Evolutionary conservation across 2,113 vertebrate genomes (phyloP), one percentile per base, ranked within the genome.

Genomic region (Paratilapia polleni): DNA sequence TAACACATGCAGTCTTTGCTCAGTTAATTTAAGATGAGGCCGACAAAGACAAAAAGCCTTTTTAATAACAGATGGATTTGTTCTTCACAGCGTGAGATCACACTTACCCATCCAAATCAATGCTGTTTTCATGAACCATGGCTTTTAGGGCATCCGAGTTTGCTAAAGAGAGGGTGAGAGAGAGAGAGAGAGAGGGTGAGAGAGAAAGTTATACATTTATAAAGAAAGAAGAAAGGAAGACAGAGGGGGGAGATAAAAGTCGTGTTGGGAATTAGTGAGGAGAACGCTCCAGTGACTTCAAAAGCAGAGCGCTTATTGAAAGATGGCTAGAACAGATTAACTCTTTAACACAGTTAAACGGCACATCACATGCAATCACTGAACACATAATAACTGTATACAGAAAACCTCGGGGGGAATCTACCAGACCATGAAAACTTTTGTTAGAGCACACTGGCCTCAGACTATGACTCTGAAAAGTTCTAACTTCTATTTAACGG

Each of bases 141-240:
- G 98, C 98, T 85, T 97, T 97, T 87, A 99, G 95, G 63, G 98
- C 96, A 88, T 98, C 98, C 0, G 96, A 96, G 92, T 99, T 99
- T 47, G 98, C 98, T 99, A 84, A 31, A 38, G 31, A 63, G 15
- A 64, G 28, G 59, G 7, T 43, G 20, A 82, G 15, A 64, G 28
- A 61, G 7, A 49, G 20, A 82, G 15, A 75, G 59, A 60, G 63
- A 77, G 77, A 84, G 43, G 28, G 28, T 1, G 41, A 85, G 38
- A 79, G 76, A 86, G 34, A 78, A 8, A 36, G 64, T 78, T 66
- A 70, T 1, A 76, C 8, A n/a, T 20, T 63, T 3, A 3, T 10
- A 36, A 24, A 52, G 73, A 80, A 0, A 4, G 1, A 20, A 4
- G 26, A 82, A 57, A n/a, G 56, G 14, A 83, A 28, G 10, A 13